These are phyloP conservation scores for Neopelma chrysocephalum DNA, from an alignment of 2,797 vertebrate genomes.

Conservation along the genomic window DNA sequence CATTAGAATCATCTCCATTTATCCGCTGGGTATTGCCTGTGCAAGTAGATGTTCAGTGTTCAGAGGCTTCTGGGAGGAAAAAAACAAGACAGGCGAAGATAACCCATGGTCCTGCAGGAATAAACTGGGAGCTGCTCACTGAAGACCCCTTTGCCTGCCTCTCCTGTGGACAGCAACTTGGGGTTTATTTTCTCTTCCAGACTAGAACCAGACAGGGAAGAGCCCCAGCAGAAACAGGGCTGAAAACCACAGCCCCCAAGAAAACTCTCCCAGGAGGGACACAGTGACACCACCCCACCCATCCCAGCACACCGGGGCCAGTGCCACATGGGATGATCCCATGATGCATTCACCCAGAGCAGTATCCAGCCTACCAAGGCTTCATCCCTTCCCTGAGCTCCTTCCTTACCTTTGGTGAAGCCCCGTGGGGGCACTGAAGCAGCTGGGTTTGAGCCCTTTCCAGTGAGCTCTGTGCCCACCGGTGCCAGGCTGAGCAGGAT, in stretches of 20 bases:
- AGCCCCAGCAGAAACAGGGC: neutral
- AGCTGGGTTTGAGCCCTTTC: neutral
- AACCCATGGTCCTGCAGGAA: accelerated
- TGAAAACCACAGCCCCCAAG: neutral
- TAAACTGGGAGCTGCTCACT: accelerated
- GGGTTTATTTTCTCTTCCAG: neutral
- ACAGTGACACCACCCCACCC: accelerated
- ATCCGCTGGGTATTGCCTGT: neutral
- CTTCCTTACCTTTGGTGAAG: neutral
- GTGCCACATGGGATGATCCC: accelerated
- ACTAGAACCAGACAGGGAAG: neutral
- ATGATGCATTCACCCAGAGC: neutral
- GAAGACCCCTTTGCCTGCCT: neutral
- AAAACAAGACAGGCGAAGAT: neutral
- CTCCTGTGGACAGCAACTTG: neutral
- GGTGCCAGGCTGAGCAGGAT: neutral
- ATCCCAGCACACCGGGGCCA: neutral
- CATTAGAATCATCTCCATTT: neutral
- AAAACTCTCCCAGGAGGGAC: no score
- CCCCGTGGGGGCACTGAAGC: accelerated
- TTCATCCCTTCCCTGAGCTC: neutral
- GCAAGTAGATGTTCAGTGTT: neutral
- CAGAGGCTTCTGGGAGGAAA: neutral
- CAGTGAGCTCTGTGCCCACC: neutral
- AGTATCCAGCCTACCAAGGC: neutral